phyloP scores from a whole-genome alignment of 1,140 invertebrate species.

The Drosophila equinoxialis region DNA sequence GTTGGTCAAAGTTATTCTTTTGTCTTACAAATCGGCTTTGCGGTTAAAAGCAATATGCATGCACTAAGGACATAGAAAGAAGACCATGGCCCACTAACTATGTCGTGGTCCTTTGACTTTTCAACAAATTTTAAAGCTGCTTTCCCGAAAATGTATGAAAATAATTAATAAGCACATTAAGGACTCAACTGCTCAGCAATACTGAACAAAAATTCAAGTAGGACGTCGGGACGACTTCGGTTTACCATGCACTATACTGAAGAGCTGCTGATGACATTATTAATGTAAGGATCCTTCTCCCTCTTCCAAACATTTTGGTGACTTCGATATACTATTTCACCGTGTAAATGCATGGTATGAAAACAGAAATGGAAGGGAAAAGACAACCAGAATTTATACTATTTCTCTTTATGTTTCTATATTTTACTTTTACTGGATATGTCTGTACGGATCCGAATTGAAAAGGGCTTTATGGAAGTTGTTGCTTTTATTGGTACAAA shows the following conservation, averaged over 20 bases:
- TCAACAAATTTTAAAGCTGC: slow-evolving; percentile 10
- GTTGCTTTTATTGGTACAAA: not conserved
- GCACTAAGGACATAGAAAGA: not conserved
- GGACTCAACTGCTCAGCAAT: not conserved
- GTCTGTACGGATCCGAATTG: not conserved
- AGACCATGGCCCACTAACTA: not conserved
- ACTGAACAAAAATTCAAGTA: no score
- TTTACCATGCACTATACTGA: no score
- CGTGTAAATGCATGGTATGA: no score
- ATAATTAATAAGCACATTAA: slow-evolving; percentile 13
- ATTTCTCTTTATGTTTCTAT: not conserved
- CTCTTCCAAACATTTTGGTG: no score
- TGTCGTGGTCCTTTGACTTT: not conserved
- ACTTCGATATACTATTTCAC: no score
- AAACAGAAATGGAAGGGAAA: not conserved
- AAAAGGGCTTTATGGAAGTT: not conserved
- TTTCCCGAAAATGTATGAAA: slow-evolving; percentile 11
- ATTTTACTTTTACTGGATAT: not conserved
- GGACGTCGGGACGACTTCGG: no score
- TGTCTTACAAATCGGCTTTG: slow-evolving; percentile 14
- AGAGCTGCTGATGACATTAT: no score
- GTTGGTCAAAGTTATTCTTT: not conserved
- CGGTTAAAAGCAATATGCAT: not conserved
- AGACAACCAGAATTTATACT: not conserved
- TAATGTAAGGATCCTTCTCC: no score